Evolutionary conservation across 2,888 invertebrate species (phyloP), one percentile per base, ranked within the genome.

Genomic region (Epinotia demarniana): DNA sequence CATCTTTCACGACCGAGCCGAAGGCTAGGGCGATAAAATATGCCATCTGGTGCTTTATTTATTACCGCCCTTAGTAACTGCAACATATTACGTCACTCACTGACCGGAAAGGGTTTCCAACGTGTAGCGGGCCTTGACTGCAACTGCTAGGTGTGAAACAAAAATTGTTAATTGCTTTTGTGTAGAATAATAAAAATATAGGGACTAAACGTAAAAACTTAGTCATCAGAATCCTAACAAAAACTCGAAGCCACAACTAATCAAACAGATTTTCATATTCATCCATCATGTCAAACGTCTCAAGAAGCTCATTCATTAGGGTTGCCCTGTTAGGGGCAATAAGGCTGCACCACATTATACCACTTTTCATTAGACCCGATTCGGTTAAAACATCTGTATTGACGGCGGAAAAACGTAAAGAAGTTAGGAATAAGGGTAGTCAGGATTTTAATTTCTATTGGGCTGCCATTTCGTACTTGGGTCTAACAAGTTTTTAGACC

Each of bases 291-390:
- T 90, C 87, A 86, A 84, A 84, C 85, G 88, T 83, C 84, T 82
- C 81, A 86, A 86, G 89, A 86, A 88, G 87, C 90, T 91, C 91
- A 91, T 93, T 91, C 91, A 91, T 93, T 91, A 89, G 87, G 81
- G 78, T 72, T 80, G 81, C 79, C 80, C 80, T 83, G 82, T 85
- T 85, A 85, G 84, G 73, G 76, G 79, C 80, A 80, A 83, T 80
- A 81, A 80, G 73, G 75, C 33, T 66, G 77, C 77, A 78, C 78
- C 81, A 77, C 80, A 82, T 84, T 84, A 85, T 84, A 83, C 81
- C 82, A 80, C 80, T 82, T 85, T 85, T 84, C 82, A 82, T 84
- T 82, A 82, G 68, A n/a, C 74, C 69, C 27, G 39, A 77, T 77
- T 74, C 78, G 76, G 78, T 84, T 85, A 84, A 83, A 83, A 83